phyloP scores from a whole-genome alignment of 1,140 invertebrate species.

The Leptinotarsa lineolata region DNA sequence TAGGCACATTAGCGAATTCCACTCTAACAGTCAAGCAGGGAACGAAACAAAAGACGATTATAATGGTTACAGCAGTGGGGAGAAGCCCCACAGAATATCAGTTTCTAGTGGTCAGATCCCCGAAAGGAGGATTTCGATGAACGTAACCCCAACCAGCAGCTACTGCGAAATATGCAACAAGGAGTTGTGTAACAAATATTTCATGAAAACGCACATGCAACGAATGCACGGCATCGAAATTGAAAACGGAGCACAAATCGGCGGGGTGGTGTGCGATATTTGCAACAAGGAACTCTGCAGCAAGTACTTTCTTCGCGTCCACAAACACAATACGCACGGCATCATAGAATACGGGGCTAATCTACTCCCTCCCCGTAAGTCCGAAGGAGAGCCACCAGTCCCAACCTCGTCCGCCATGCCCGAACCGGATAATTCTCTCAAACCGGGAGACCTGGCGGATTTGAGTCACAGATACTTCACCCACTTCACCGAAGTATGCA shows the following conservation, averaged over 20 bases:
- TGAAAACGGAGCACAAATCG: constrained; percentile 87
- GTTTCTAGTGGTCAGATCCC: constrained; percentile 32
- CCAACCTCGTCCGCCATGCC: constrained; percentile 48
- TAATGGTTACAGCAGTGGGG: constrained; percentile 27
- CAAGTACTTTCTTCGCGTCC: constrained; percentile 95
- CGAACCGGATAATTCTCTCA: constrained; percentile 59
- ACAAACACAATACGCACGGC: constrained; percentile 97
- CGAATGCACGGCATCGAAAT: constrained; percentile 98
- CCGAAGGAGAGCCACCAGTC: constrained; percentile 51
- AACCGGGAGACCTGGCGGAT: constrained; percentile 62
- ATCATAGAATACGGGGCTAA: constrained; percentile 74
- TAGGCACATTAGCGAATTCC: constrained; percentile 64
- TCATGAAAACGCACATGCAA: constrained; percentile 99
- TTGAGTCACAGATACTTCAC: constrained; percentile 68
- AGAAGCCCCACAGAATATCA: constrained; percentile 39
- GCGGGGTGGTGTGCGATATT: constrained; percentile 93
- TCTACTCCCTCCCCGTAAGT: constrained; percentile 60
- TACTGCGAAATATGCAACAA: constrained; percentile 99
- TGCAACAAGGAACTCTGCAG: constrained; percentile 97
- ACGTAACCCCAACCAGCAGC: constrained; percentile 73
- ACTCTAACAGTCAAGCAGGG: constrained; percentile 51
- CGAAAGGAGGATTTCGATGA: constrained; percentile 50
- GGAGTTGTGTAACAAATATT: constrained; percentile 99
- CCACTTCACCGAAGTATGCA: constrained; percentile 80
- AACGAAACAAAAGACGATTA: constrained; percentile 33